Evolutionary conservation across 2,888 invertebrate genomes (phyloP).

Genomic region (Pegoplata infirma): DNA sequence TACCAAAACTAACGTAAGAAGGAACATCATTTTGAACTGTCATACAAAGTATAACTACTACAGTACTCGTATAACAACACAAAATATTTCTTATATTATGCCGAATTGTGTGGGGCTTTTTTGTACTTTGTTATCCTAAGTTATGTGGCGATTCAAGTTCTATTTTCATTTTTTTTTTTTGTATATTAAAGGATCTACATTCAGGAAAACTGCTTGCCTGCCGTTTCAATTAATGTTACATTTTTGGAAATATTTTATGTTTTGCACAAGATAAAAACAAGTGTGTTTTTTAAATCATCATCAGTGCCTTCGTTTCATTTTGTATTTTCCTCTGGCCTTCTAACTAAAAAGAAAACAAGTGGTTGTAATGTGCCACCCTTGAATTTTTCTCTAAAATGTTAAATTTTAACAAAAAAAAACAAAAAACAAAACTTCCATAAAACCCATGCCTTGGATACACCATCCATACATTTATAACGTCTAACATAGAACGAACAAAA

Average conservation of each 20-base stretch:
- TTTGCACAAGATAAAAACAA: conserved; percentile 35
- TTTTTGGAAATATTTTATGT: conserved; percentile 45
- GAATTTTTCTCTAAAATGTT: conserved; percentile 44
- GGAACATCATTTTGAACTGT: conserved; percentile 19
- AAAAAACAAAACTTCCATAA: conserved; percentile 27
- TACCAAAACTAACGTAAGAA: conserved; percentile 12
- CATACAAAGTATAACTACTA: conserved; percentile 10
- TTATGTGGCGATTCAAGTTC: conserved; percentile 33
- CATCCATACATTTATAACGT: neutral
- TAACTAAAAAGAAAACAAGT: conserved; percentile 31
- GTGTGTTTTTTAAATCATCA: conserved; percentile 8
- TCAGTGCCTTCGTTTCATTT: conserved; percentile 7
- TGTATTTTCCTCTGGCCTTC: conserved; percentile 13
- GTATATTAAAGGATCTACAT: neutral
- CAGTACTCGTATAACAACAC: too few species aligned
- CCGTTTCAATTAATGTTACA: conserved; percentile 47
- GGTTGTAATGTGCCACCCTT: conserved; percentile 45
- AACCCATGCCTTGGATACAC: conserved; percentile 8
- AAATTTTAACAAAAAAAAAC: conserved; percentile 39
- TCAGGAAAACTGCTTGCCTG: conserved; percentile 31
- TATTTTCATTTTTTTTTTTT: neutral
- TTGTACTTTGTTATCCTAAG: conserved; percentile 35
- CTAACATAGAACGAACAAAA: too few species aligned
- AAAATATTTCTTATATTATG: neutral
- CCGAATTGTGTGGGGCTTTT: neutral